These are phyloP conservation scores for Pungitius pungitius DNA, from an alignment of 2,113 vertebrate species.

Conservation along the genomic window DNA sequence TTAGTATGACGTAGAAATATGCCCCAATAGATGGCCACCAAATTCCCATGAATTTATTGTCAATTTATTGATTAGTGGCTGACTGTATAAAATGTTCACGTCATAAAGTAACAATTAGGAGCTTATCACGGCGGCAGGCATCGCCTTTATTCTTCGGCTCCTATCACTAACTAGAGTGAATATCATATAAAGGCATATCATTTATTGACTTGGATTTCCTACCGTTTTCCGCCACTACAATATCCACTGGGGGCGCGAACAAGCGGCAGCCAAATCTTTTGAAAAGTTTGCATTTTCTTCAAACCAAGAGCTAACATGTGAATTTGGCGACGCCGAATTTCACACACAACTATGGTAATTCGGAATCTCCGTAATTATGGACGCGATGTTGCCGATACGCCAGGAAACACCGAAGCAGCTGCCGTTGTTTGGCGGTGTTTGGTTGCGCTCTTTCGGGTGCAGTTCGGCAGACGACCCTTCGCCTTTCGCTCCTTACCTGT, in stretches of 20 bases:
- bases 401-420: not conserved
- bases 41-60: not conserved
- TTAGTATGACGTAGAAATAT: not conserved
- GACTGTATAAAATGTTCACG: not conserved
- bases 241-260: not conserved
- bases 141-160: not conserved
- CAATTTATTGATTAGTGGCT: not conserved
- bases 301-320: not conserved
- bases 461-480: not conserved
- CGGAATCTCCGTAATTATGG: accelerated
- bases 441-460: conserved; percentile 3
- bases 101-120: not conserved
- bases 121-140: accelerated
- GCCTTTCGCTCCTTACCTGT: conserved; percentile 82
- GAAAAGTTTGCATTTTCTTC: conserved; percentile 30
- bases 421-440: not conserved
- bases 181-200: accelerated
- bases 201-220: not conserved
- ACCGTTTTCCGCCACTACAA: conserved; percentile 3
- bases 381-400: accelerated
- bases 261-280: not conserved
- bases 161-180: accelerated
- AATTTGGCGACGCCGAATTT: conserved; percentile 18
- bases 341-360: accelerated
- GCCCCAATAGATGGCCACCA: not conserved